Percentiles rank a stretch among this genome's conserved stretches.
Conservation (phyloP, 2,888 invertebrate species). For the Bruchidius siliquastri region DNA sequence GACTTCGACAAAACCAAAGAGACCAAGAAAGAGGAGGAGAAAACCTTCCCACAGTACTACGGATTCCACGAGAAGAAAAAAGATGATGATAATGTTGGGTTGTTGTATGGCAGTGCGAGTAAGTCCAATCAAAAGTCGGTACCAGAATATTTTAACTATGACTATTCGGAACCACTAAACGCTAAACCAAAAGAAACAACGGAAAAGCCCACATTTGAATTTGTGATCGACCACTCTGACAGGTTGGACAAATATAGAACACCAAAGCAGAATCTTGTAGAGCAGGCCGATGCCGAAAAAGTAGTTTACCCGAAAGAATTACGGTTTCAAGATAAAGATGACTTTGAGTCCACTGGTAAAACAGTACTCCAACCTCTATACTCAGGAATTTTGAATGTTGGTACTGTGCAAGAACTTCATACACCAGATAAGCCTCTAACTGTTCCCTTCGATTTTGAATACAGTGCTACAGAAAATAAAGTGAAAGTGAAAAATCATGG, state of each 20-base stretch:
- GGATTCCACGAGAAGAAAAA: background rate
- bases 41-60: background rate
- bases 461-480: constrained; percentile 33
- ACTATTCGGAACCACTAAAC: constrained; percentile 5
- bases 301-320: constrained; percentile 7
- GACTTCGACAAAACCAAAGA: background rate
- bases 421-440: constrained; percentile 36
- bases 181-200: constrained; percentile 1
- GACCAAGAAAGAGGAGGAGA: background rate
- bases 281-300: constrained; percentile 9
- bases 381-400: constrained; percentile 32
- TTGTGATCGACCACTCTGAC: constrained; percentile 6
- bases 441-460: constrained; percentile 39
- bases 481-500: background rate
- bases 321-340: constrained; percentile 14
- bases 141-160: constrained; percentile 10
- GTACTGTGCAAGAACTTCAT: constrained; percentile 33
- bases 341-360: constrained; percentile 19
- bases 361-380: constrained; percentile 27
- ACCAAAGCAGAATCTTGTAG: constrained; percentile 14
- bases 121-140: background rate
- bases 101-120: background rate
- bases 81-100: background rate
- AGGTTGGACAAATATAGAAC: constrained; percentile 11
- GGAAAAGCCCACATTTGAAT: constrained; percentile 9